phyloP scores from a whole-genome alignment of 2,113 vertebrate genomes.

The Odocoileus virginianus region DNA sequence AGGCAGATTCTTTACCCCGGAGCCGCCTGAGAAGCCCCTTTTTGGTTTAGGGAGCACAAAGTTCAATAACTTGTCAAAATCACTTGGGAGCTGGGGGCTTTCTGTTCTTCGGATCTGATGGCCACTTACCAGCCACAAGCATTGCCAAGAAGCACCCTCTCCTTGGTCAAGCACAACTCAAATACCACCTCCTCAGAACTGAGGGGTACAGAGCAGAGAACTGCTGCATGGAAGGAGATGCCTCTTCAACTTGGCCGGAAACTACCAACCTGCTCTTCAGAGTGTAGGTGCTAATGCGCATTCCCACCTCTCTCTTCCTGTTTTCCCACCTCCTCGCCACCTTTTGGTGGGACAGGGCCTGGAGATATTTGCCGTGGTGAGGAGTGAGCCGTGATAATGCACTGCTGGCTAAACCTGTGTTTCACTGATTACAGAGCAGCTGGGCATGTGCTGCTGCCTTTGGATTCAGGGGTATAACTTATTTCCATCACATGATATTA shows the following conservation, averaged over 20 bases:
- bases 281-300: fast-evolving
- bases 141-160: neutral
- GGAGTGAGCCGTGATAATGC: fast-evolving
- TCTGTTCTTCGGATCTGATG: neutral
- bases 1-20: neutral
- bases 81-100: neutral
- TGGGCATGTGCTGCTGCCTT: fast-evolving
- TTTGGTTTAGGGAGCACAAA: neutral
- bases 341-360: neutral
- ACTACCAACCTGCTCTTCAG: neutral
- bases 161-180: too few species aligned
- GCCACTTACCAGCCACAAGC: too few species aligned
- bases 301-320: neutral
- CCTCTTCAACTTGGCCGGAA: neutral
- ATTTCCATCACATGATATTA: neutral
- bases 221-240: neutral
- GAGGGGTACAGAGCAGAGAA: neutral
- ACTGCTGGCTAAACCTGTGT: neutral
- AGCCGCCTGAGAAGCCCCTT: neutral
- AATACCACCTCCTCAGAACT: neutral
- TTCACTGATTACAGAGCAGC: neutral
- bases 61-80: neutral
- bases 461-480: fast-evolving
- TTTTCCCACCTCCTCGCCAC: neutral
- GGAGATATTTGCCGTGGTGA: neutral